Base-by-base conservation (phyloP, 1,140 invertebrate genomes). In the Drosophila rhopaloa region DNA sequence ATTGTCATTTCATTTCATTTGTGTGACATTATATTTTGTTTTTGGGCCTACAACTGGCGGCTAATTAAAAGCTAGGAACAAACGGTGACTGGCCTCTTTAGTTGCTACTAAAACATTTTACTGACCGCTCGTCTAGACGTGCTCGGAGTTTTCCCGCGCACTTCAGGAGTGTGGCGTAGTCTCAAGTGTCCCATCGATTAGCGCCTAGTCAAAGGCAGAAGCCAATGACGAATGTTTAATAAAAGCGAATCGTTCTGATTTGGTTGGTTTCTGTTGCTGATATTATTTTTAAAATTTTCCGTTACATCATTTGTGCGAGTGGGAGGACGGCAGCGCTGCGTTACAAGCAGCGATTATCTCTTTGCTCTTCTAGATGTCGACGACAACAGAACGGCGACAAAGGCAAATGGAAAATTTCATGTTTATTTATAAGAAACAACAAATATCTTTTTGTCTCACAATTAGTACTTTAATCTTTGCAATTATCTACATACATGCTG, bases 371-470 rank as follows among this genome's bases (percentile, higher is more conserved):
- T 43, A 60, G 72, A 74, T 65, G 62, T 59, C 54, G 44, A 47
- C 73, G 50, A 74, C 81, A 61, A 60, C 44, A 43, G 44, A 57
- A 62, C 72, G 65, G 41, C 63, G 55, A 77, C 81, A 75, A 76
- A 70, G 67, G 80, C 84, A 89, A 88, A 74, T 76, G 83, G 83
- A 89, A 88, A 86, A 76, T 86, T 86, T 86, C 61, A 82, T 67
- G 60, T 82, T 63, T 85, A 86, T 76, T 86, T 82, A 72, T 82
- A 82, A 71, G 66, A 38, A 47, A 51, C 44, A 50, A 29, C 19
- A 70, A 41, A 38, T 51, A 51, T 51, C 57, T 53, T 51, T 55
- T 63, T 76, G 72, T 72, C 76, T 55, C 38, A 35, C 37, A 59
- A 43, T 60, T 56, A 62, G 54, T 44, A 67, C 35, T 46, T 62